Evolutionary conservation across 2,797 vertebrate species (phyloP), one percentile per base, ranked within the genome.

Genomic region (Danio choprae): DNA sequence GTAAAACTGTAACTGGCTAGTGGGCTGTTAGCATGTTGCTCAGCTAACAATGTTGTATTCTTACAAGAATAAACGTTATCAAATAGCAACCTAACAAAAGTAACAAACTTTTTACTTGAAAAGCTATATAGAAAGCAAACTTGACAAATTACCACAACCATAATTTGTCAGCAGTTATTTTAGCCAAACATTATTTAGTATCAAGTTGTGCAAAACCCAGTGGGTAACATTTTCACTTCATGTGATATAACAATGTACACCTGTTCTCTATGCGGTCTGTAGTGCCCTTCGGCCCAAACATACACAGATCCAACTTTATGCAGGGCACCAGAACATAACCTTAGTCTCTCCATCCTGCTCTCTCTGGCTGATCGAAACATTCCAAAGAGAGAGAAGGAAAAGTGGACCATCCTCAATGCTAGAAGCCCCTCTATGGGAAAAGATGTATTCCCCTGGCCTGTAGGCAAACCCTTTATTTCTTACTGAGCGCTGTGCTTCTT

Each of bases 351-450:
- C 7, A 72, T 22, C n/a, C 38, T 43, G 48, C 46, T 38, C 11
- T 58, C 53, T 77, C 64, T 18, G 15, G 7, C 73, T 64, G 12
- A 48, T 53, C 0, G 1, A 64, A 75, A 38, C 15, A 22, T 63
- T 55, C 40, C 55, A 46, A 43, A 41, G 53, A 10, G 60, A 65
- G 38, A 59, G n/a, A 16, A 4, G 18, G 65, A 43, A 48, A 78
- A 44, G 55, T 22, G 12, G 40, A 68, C 22, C 50, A 62, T 65
- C 20, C 36, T 40, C 13, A 71, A 65, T 15, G 48, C 29, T 46
- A 43, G 18, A 85, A 87, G 89, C 90, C 89, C 91, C 90, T 90
- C 91, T 95, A 93, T 94, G 94, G 95, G 95, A 95, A 94, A 96
- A 94, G 94, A 94, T 92, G 94, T 92, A 94, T 94, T 94, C 93